Conservation (phyloP, 1,140 invertebrate species). For the Euborellia annulipes region DNA sequence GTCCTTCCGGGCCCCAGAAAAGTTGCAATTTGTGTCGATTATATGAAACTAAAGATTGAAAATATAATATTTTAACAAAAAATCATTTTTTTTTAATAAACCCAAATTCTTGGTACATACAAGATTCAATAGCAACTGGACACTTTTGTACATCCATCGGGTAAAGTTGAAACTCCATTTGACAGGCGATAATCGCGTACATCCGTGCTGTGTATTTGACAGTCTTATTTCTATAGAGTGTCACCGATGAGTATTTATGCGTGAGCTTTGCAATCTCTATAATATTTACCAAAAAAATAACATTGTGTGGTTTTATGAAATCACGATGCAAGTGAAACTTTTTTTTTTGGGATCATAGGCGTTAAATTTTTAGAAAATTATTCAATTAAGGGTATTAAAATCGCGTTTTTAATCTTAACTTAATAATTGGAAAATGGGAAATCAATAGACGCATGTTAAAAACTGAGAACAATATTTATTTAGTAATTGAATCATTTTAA, state of each 20-base stretch:
- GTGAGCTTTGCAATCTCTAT: conserved; percentile 65
- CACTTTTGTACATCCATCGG: conserved; percentile 73
- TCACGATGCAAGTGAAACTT: too few relatives aligned
- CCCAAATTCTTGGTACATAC: conserved; percentile 39
- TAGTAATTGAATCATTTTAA: too few relatives aligned
- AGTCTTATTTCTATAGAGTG: conserved; percentile 60
- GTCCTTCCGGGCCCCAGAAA: conserved; percentile 47
- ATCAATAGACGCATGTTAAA: too few relatives aligned
- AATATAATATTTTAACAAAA: neutral
- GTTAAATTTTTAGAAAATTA: too few relatives aligned
- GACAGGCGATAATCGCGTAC: conserved; percentile 69
- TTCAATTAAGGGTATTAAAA: too few relatives aligned
- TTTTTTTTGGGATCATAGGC: too few relatives aligned
- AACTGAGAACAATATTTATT: too few relatives aligned
- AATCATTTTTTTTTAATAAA: neutral
- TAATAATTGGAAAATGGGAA: too few relatives aligned
- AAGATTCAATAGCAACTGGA: conserved; percentile 65
- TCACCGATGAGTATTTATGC: conserved; percentile 64
- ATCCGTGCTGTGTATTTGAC: conserved; percentile 59
- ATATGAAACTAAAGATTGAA: conserved; percentile 47
- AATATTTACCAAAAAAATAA: too few relatives aligned
- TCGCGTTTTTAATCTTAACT: too few relatives aligned
- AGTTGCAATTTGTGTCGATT: conserved; percentile 52
- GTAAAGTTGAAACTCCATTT: conserved; percentile 72
- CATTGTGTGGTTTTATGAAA: too few relatives aligned